phyloP scores from a whole-genome alignment of 2,113 vertebrate species.

The Gymnobelideus leadbeateri region DNA sequence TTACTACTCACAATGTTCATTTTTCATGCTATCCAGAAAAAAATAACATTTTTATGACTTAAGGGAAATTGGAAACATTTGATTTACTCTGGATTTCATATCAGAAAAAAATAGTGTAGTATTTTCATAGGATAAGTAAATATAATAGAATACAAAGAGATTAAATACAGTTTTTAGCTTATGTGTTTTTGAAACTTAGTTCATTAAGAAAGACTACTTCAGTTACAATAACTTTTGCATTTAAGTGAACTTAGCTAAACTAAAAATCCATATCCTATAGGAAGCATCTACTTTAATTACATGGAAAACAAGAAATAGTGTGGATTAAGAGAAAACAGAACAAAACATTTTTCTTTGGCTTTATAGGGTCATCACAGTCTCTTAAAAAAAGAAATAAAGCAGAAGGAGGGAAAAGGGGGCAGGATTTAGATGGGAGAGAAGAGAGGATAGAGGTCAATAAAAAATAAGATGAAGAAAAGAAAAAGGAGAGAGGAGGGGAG shows the following conservation, averaged over 20 bases:
- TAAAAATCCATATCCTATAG: neutral
- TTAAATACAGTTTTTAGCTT: slow-evolving; percentile 1
- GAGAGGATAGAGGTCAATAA: too few species aligned
- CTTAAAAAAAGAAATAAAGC: too few species aligned
- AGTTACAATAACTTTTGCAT: neutral
- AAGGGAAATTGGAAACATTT: neutral
- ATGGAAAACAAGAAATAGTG: neutral
- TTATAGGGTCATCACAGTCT: neutral
- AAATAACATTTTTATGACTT: neutral
- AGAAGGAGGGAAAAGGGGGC: too few species aligned
- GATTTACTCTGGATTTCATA: neutral
- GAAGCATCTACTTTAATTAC: neutral
- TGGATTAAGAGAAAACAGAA: neutral
- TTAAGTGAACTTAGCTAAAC: neutral
- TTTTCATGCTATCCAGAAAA: neutral
- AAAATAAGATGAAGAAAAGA: neutral
- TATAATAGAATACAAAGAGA: neutral
- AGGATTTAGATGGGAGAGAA: too few species aligned
- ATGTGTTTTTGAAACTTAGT: neutral
- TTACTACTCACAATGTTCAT: neutral
- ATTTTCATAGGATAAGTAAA: neutral
- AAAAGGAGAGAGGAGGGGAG: too few species aligned
- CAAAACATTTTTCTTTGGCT: slow-evolving; percentile 2
- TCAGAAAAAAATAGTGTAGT: slow-evolving; percentile 11
- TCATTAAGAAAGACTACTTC: neutral